Evolutionary conservation across 2,797 vertebrate species (phyloP).

Genomic region (Botia almorhae): DNA sequence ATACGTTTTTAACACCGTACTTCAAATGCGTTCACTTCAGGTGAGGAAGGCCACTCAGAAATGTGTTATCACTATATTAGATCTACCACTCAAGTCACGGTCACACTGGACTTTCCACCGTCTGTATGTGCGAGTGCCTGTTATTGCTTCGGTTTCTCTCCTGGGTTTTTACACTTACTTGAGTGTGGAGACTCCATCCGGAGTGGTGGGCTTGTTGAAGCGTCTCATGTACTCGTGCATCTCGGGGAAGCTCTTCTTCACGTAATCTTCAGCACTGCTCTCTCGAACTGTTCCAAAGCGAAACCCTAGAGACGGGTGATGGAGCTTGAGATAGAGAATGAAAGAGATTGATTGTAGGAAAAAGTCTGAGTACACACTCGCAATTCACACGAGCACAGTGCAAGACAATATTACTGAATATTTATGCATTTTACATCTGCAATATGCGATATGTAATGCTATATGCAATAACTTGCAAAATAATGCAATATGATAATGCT

Average conservation of each 20-base stretch:
- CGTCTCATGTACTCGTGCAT: slow-evolving; percentile 88
- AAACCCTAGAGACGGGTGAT: slow-evolving; percentile 84
- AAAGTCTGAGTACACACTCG: background rate
- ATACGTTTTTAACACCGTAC: background rate
- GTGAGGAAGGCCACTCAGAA: background rate
- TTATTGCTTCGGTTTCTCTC: slow-evolving; percentile 23
- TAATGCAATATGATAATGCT: too few species aligned
- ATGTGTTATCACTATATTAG: slow-evolving; percentile 14
- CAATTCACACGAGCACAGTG: background rate
- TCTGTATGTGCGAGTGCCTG: slow-evolving; percentile 24
- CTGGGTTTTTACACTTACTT: slow-evolving; percentile 82
- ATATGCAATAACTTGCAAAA: too few species aligned
- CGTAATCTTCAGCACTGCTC: slow-evolving; percentile 86
- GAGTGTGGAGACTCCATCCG: slow-evolving; percentile 82
- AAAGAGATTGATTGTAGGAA: background rate
- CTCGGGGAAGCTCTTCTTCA: slow-evolving; percentile 87
- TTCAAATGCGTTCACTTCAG: slow-evolving; percentile 10
- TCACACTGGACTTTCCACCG: background rate
- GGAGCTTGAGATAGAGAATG: slow-evolving; percentile 68
- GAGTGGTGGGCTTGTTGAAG: slow-evolving; percentile 85
- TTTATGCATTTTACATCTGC: background rate
- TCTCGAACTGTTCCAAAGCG: slow-evolving; percentile 86
- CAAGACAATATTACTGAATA: background rate
- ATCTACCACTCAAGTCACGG: background rate
- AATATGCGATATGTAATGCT: too few species aligned